Evolutionary conservation across 2,888 invertebrate genomes (phyloP), one percentile per base, ranked within the genome.

Genomic region (Perdita meconis): DNA sequence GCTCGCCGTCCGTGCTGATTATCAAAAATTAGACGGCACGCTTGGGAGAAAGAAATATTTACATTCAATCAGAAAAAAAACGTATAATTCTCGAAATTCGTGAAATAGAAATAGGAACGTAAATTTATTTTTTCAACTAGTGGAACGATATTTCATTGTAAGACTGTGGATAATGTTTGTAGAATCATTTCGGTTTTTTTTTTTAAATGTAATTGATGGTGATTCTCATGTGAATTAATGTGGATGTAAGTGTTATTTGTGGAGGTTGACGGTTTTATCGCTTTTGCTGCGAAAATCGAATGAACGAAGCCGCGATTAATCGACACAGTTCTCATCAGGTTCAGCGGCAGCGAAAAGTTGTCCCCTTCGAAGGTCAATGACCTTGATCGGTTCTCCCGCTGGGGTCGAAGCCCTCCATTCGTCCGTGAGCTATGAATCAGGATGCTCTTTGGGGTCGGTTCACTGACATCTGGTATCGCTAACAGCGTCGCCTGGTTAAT

Each of bases 331-430:
- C 57, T 55, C 68, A 13, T 47, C 66, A 22, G 50, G 44, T 50
- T 63, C 13, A 44, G n/a, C 30, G 40, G 36, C 34, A 47, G 16
- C 57, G 72, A 73, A 59, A 73, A 59, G 60, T 70, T 73, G 74
- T 76, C 69, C 72, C 74, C 80, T 57, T 61, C 72, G 82, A 78
- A 80, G 84, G 78, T 77, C 82, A 77, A 82, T 69, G 84, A 86
- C 78, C 86, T 86, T 85, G 84, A 85, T 85, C 74, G 73, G 50
- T 53, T 72, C 66, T 65, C 64, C 50, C 53, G 53, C 34, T 70
- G 64, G 74, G 83, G 76, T 74, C 60, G 70, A 75, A 57, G 60
- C 78, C 74, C 81, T 83, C 63, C 51, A 65, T 78, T 73, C 57
- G 66, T 36, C 71, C 71, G 75, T 71, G 56, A 78, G 36, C 75